Evolutionary conservation across 2,888 invertebrate species (phyloP), one percentile per base, ranked within the genome.

Genomic region (Gortyna flavago): DNA sequence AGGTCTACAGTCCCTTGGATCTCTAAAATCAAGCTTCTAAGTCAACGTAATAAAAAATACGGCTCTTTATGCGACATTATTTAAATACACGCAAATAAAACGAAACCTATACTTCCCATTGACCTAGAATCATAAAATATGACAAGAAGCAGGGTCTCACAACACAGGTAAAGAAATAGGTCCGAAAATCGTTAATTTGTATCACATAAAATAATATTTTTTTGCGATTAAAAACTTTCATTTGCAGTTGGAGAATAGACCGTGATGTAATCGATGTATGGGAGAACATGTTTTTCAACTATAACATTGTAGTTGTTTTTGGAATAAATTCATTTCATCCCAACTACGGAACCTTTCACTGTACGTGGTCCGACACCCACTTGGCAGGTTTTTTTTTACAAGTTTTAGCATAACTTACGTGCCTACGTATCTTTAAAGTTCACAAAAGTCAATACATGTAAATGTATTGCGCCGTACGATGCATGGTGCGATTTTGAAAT

Each of bases 401-500:
- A 32, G 35, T 44, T 69, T 71, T 72, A 57, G 11, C 32, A 66
- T 62, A 13, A 62, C 21, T n/a, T 44, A 61, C 5, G 35, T 41
- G 2, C n/a, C 25, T 29, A 68, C 57, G 59, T 75, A 38, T 59
- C 32, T 75, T 69, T 18, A 69, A 78, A 86, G 86, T 88, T 86
- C 86, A 86, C 64, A 76, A 72, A 79, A 74, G 86, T 84, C 88
- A 86, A 83, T 77, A 65, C 44, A 88, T 79, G 79, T 68, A 81
- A 88, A 88, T 86, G 32, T 76, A 73, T 65, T 75, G 69, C 48
- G 75, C 66, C 73, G 70, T 67, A 59, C 72, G 38, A 82, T 68
- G n/a, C n/a, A n/a, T n/a, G 68, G 72, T 66, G 69, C 77, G 71
- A 80, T 77, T 87, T 76, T 62, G 78, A 77, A 85, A 79, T 73